Base-by-base conservation (phyloP, 2,888 invertebrate species). In the Yponomeuta evonymella region DNA sequence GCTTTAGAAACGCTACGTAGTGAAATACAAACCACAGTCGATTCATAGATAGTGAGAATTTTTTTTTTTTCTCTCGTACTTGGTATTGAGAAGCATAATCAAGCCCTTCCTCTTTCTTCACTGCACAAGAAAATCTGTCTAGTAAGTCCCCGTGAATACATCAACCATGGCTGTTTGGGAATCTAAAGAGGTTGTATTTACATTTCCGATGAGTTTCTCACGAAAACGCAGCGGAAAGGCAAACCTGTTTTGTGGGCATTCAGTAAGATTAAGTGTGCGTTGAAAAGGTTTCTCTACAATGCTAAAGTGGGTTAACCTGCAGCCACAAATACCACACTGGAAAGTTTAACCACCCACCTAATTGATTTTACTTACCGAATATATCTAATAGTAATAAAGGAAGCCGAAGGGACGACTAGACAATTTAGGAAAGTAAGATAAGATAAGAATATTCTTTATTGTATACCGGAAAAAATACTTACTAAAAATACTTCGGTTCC, bases 191-290 rank as follows among this genome's bases (percentile, higher is more conserved):
- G 43, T 43, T 6, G 43, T 65, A 65, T 65, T 65, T 65, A 65
- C 65, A 33, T 65, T 65, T 65, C 65, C 65, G 33, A 65, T 11
- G 51, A 58, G 51, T 58, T 58, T 65, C 33, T 65, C 30, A 65
- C 10, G 65, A 30, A 29, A 65, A 29, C 65, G 33, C 65, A 30
- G 65, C 68, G 51, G 68, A 51, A 58, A 48, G 51, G 29, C 68
- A 68, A 68, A 68, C 68, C 68, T 51, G 68, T 68, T 68, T 68
- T 68, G 68, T 23, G 68, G 48, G 30, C 68, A 51, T 68, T 68
- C 68, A 4, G 51, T 51, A 5, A 48, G 68, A 68, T 68, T 68
- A 48, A 30, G 67, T 43, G 3, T 29, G 10, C 23, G 48, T 68
- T 51, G 68, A 23, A 68, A 12, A 3, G 10, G 65, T 30, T 65